phyloP scores from a whole-genome alignment of 2,888 invertebrate species.

The Parnassius apollo region DNA sequence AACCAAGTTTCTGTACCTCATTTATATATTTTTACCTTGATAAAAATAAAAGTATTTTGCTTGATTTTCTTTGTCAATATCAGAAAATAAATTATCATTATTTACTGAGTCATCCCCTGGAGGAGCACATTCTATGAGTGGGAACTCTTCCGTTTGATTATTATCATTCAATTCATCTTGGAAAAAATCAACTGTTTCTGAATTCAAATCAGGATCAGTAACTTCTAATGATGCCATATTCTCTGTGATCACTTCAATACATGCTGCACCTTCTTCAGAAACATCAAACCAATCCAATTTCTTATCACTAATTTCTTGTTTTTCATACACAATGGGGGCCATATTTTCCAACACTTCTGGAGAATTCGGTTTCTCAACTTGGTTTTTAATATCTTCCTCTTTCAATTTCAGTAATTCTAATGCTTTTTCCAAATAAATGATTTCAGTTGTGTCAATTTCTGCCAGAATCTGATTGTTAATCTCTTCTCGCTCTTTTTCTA shows the following conservation, averaged over 20 bases:
- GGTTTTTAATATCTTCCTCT: constrained; percentile 54
- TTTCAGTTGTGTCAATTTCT: constrained; percentile 89
- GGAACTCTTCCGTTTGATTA: constrained; percentile 51
- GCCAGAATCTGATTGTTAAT: constrained; percentile 83
- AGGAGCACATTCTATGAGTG: constrained; percentile 46
- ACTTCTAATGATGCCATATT: constrained; percentile 46
- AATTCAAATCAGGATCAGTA: constrained; percentile 54
- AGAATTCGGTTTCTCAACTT: constrained; percentile 40
- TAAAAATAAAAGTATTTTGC: constrained; percentile 89
- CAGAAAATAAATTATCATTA: constrained; percentile 46
- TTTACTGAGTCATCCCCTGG: constrained; percentile 39
- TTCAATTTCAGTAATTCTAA: constrained; percentile 83
- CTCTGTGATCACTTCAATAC: constrained; percentile 49
- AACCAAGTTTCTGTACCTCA: background rate
- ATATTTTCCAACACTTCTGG: constrained; percentile 40
- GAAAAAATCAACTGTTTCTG: constrained; percentile 57
- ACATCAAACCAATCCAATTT: constrained; percentile 73
- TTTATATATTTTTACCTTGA: constrained; percentile 82
- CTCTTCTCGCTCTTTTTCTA: constrained; percentile 87
- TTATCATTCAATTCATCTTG: constrained; percentile 46
- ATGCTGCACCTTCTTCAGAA: constrained; percentile 62
- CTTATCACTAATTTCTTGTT: constrained; percentile 53
- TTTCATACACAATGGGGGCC: constrained; percentile 52
- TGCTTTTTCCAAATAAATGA: constrained; percentile 92
- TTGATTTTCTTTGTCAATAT: constrained; percentile 66